Base-by-base conservation (phyloP, 2,113 vertebrate species). In the Okapia johnstoni region DNA sequence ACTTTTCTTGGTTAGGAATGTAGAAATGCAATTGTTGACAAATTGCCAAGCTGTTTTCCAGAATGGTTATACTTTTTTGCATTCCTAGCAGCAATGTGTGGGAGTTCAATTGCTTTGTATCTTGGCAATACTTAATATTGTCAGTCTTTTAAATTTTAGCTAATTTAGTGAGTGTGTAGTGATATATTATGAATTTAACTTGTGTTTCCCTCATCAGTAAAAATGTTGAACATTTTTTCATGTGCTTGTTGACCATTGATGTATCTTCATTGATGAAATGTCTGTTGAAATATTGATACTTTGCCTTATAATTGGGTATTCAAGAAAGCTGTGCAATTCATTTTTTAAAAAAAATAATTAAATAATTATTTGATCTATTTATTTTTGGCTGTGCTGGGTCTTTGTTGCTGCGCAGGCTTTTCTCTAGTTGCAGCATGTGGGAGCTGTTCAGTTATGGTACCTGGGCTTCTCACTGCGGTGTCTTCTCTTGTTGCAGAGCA, bases 21-120 rank as follows among this genome's bases (percentile, higher is more conserved):
- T 90, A 46, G 52, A 77, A 89, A 92, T 89, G 40, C 7, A n/a
- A 1, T 36, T 85, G 26, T 76, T 86, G 58, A 96, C 21, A 88
- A 94, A 86, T 60, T 92, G 80, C 60, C 54, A 91, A 88, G 87
- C 40, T 57, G 12, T 91, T 95, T 95, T 95, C 36, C 50, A 61
- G 48, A 93, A 55, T 79, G 30, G 36, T 95, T 93, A 50, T 88
- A n/a, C 36, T 21, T 81, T 85, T 90, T 85, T 61, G 50, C 6
- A 54, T 89, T 92, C 54, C n/a, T 80, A 58, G 21, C 70, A 96
- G 36, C 48, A 85, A 17, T 58, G 4, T 52, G 26, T 63, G 25
- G 52, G 43, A 70, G 3, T 52, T 96, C 25, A 96, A 0, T 90
- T 93, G 50, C n/a, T 88, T 87, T 9, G 40, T 11, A 21, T 43